Conservation (phyloP, 1,140 invertebrate genomes). For the Drosophila murphyi region DNA sequence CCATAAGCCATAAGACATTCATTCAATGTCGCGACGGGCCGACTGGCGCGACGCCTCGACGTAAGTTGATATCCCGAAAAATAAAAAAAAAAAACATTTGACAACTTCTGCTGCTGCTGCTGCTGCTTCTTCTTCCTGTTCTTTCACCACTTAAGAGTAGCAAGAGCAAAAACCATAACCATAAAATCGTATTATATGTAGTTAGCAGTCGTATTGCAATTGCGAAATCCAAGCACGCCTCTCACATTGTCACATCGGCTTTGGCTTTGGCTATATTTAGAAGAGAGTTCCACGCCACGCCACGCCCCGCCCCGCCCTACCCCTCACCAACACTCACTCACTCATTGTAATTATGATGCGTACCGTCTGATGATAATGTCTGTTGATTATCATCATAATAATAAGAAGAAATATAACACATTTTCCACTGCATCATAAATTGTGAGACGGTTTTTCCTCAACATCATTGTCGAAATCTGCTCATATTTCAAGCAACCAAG, state of each 20-base stretch:
- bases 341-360: slow-evolving; percentile 63
- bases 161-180: slow-evolving; percentile 48
- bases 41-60: slow-evolving; percentile 17
- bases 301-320: no score
- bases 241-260: slow-evolving; percentile 65
- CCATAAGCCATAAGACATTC: slow-evolving; percentile 44
- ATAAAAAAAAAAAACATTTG: slow-evolving; percentile 12
- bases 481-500: slow-evolving; percentile 79
- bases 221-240: slow-evolving; percentile 77
- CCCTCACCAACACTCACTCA: neutral
- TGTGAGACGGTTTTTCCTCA: slow-evolving; percentile 41
- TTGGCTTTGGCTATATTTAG: slow-evolving; percentile 59
- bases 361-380: slow-evolving; percentile 47
- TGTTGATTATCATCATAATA: slow-evolving; percentile 46
- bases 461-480: slow-evolving; percentile 67
- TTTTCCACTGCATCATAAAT: slow-evolving; percentile 69
- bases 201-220: slow-evolving; percentile 59
- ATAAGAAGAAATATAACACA: slow-evolving; percentile 63
- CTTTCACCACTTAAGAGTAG: slow-evolving; percentile 10
- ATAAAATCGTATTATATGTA: slow-evolving; percentile 54
- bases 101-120: slow-evolving; percentile 4
- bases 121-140: slow-evolving; percentile 7
- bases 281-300: neutral
- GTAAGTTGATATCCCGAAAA: slow-evolving; percentile 43
- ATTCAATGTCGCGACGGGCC: slow-evolving; percentile 45